Evolutionary conservation across 2,888 invertebrate genomes (phyloP).

Genomic region (Hypomecis atomaria): DNA sequence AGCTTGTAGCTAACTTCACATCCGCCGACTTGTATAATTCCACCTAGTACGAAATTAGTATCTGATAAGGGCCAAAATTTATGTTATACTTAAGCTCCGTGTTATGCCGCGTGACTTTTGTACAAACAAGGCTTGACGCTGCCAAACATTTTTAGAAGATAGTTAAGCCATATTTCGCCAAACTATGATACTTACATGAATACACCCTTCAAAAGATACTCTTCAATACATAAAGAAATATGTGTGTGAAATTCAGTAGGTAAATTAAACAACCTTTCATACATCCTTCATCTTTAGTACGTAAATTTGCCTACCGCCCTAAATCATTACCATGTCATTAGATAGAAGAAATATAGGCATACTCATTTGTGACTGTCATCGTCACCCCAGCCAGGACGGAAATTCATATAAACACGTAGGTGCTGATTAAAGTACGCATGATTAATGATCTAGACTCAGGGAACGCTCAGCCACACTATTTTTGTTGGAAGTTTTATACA

Average conservation of each 20-base stretch:
- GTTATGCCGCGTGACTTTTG: no score
- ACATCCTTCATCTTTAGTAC: neutral
- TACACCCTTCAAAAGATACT: no score
- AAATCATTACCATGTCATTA: conserved; percentile 23
- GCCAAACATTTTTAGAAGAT: no score
- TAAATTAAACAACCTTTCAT: conserved; percentile 8
- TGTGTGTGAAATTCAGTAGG: neutral
- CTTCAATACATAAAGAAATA: no score
- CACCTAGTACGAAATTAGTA: no score
- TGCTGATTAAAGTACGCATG: conserved; percentile 26
- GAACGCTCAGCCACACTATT: conserved; percentile 14
- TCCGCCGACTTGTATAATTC: no score
- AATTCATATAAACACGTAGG: conserved; percentile 27
- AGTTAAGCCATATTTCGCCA: no score
- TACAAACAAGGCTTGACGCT: no score
- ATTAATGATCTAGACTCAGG: conserved; percentile 21
- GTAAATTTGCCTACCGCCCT: neutral
- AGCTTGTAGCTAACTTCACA: no score
- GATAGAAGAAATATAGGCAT: conserved; percentile 18
- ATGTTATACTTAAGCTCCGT: no score
- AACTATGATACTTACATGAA: no score
- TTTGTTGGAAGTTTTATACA: conserved; percentile 12
- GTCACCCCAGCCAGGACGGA: conserved; percentile 18
- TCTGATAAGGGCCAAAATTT: no score
- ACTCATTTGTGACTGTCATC: conserved; percentile 28